Conservation (phyloP, 2,113 vertebrate genomes). For the Ibidorhyncha struthersii region DNA sequence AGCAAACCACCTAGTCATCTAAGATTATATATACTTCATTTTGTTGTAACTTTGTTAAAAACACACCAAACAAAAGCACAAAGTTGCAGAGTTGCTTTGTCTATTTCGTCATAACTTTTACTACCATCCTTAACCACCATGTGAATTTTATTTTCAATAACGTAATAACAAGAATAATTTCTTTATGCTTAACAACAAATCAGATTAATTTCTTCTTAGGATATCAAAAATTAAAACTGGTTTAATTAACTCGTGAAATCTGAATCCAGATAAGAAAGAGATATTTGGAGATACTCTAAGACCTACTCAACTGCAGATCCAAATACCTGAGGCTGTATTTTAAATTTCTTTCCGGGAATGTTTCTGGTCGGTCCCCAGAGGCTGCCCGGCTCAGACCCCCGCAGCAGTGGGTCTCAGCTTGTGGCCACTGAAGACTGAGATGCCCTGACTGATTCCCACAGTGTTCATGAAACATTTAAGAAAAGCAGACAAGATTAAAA, state of each 20-base stretch:
- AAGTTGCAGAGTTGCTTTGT: not conserved
- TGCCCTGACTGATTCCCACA: rapidly evolving
- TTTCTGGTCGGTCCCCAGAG: not conserved
- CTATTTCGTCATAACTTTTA: not conserved
- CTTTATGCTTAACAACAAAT: too few species aligned
- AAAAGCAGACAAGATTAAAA: not conserved
- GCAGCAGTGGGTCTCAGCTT: not conserved
- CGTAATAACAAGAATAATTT: too few species aligned
- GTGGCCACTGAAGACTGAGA: not conserved
- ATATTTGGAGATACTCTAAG: not conserved
- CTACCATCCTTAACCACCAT: too few species aligned
- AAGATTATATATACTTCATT: not conserved
- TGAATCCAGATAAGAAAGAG: too few species aligned
- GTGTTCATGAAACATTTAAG: not conserved
- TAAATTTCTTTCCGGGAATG: not conserved
- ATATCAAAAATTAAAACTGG: too few species aligned
- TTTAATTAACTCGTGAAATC: too few species aligned
- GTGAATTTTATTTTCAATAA: too few species aligned
- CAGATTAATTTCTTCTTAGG: too few species aligned
- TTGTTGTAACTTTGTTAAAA: not conserved
- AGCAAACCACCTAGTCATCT: not conserved
- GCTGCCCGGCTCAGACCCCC: not conserved
- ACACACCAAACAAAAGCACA: not conserved
- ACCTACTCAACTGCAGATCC: not conserved
- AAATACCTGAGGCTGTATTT: not conserved